Conservation (phyloP, 2,113 vertebrate genomes). For the Oryzias javanicus region DNA sequence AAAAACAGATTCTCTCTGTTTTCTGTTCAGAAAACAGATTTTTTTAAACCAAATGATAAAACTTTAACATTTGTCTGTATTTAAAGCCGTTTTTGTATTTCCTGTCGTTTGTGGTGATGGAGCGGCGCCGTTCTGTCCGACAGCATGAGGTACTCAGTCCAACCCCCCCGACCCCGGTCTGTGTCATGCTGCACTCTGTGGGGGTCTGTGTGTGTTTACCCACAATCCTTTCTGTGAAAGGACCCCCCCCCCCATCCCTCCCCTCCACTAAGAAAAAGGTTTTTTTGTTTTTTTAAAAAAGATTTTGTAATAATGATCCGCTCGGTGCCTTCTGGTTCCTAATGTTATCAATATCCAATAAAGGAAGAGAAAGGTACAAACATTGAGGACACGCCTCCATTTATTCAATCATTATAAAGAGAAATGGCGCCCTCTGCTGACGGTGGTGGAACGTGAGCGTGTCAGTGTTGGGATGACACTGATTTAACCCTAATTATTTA, state of each 20-base stretch:
- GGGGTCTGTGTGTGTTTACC: slow-evolving; percentile 66
- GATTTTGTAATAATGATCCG: slow-evolving; percentile 77
- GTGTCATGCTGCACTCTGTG: slow-evolving; percentile 50
- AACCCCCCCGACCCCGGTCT: slow-evolving; percentile 8
- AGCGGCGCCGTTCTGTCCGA: slow-evolving; percentile 14
- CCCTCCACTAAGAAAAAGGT: slow-evolving; percentile 56
- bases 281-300: slow-evolving; percentile 55
- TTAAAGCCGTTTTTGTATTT: slow-evolving; percentile 48
- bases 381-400: slow-evolving; percentile 64
- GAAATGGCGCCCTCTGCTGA: slow-evolving; percentile 44
- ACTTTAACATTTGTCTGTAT: slow-evolving; percentile 42
- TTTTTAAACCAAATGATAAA: no score
- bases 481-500: no score
- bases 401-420: neutral
- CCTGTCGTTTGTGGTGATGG: slow-evolving; percentile 26
- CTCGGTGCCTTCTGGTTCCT: slow-evolving; percentile 81
- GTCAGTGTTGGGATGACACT: no score
- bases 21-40: no score
- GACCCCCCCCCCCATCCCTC: slow-evolving; percentile 75
- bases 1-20: no score
- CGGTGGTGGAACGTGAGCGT: neutral
- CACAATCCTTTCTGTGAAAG: slow-evolving; percentile 94
- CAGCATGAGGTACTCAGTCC: neutral
- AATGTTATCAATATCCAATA: slow-evolving; percentile 78
- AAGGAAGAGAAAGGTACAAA: slow-evolving; percentile 85